Evolutionary conservation across 2,888 invertebrate species (phyloP), one percentile per base, ranked within the genome.

Genomic region (Galeruca laticollis): DNA sequence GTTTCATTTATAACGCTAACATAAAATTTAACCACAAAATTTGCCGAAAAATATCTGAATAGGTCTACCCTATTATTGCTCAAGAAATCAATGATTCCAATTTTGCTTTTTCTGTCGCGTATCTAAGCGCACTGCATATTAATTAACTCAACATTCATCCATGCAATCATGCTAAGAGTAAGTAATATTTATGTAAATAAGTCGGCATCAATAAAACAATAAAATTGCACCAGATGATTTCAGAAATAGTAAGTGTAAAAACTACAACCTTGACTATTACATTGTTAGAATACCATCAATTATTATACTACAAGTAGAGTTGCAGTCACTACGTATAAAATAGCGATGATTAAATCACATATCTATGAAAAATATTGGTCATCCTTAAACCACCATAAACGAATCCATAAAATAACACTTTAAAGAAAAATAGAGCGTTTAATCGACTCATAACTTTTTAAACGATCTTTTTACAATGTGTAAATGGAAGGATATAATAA

Each of bases 101-200:
- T 18, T 18, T 47, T 0, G 9, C 9, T 43, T 47, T 47, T 47
- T 40, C 40, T n/a, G 13, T 40, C 40, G n/a, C 40, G 13, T 40
- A 40, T 40, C n/a, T 40, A 40, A 5, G 40, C 13, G 3, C n/a
- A 40, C 13, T 47, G 47, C 47, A 15, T 15, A 47, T 4, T 47
- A 47, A 47, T 47, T 47, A 47, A 47, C 47, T 47, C 15, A 47
- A 47, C 47, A 47, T 47, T 47, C 15, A 47, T 47, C 47, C 47
- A 47, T 47, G 18, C 8, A 18, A 18, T 47, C 15, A 3, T 2
- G 18, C 47, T 9, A 15, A 15, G 47, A 15, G 47, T 47, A 47
- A 47, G 47, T 47, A 47, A 47, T 47, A 47, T 47, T 47, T 47
- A 47, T 47, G 47, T 15, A 47, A 47, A 47, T 47, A 18, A 15